Evolutionary conservation across 2,888 invertebrate species (phyloP), one percentile per base, ranked within the genome.

Genomic region (Orthosia gothica): DNA sequence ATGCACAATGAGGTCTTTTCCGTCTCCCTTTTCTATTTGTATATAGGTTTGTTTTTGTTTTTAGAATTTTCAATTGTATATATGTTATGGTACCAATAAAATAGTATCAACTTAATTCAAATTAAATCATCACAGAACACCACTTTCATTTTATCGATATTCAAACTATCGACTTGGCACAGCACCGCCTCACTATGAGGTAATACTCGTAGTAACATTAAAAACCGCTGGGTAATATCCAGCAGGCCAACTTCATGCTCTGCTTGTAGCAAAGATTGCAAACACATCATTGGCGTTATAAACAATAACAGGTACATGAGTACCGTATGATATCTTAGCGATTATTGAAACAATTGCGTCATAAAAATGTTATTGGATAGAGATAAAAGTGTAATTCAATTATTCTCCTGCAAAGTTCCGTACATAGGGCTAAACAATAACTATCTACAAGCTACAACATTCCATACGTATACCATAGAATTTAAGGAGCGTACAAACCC

Each of bases 231-330:
- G 82, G 85, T 89, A 87, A 87, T 86, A 86, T 80, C 82, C 83
- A 82, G 82, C 86, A 86, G 85, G 82, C 84, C 83, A 82, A 89
- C 88, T 91, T 89, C 82, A 89, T 87, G 90, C 88, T 89, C 87
- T 87, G 86, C 82, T 89, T 82, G 49, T 71, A 74, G 23, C 65
- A 76, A 65, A 74, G 63, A 79, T 76, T 83, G 71, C 59, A 57
- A 62, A 67, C 65, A 67, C 65, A 80, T 61, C 64, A 75, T 70
- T 84, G 47, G 76, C 50, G 32, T 68, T 61, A 57, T 62, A 67
- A 67, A 70, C 68, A 69, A 75, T 57, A 9, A 40, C 40, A 40
- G 40, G 9, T 40, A 74, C 66, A 66, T 59, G 40, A 55, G 49
- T 62, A 16, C 32, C 16, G 15, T 32, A 67, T 18, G 49, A 45